Evolutionary conservation across 2,888 invertebrate species (phyloP), one percentile per base, ranked within the genome.

Genomic region (Catocala fraxini): DNA sequence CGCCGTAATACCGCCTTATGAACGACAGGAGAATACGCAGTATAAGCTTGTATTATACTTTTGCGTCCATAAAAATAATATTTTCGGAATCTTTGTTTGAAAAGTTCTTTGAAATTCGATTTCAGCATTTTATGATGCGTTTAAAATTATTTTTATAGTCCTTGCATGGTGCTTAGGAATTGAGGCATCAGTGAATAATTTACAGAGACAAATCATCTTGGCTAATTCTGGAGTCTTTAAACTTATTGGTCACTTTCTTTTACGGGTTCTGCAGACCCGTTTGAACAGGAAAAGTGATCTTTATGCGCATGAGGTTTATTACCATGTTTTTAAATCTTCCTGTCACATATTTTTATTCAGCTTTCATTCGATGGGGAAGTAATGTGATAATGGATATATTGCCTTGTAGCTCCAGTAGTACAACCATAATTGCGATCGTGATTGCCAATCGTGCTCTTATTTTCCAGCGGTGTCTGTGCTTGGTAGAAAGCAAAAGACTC

Each of bases 1-100:
- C 76, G 51, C 62, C 72, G 81, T 88, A 89, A 89, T 86, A 83
- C 85, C 82, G 80, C 75, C 80, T 80, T 81, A 85, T 73, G 80
- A 78, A 79, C 81, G 88, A 90, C 89, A 84, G 87, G 64, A 85
- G 86, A 91, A 89, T 90, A 87, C 81, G 86, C 86, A 87, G 85
- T 85, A 86, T 87, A 86, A 87, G 85, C 81, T 86, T 82, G 82
- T 81, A 84, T 77, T 63, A 73, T 75, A 64, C 72, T 71, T 75
- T 85, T 79, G 77, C 72, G 77, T 77, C 86, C 88, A 83, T 89
- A 89, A 90, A 89, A 87, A 82, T 84, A 82, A 83, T 81, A 82
- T 90, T 90, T 90, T 86, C 78, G 86, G 89, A 84, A 74, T 79
- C 79, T 81, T 83, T 84, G 83, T 57, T 79, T 82, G 77, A 77